Conservation (phyloP, 2,113 vertebrate genomes). For the Rattus norvegicus region DNA sequence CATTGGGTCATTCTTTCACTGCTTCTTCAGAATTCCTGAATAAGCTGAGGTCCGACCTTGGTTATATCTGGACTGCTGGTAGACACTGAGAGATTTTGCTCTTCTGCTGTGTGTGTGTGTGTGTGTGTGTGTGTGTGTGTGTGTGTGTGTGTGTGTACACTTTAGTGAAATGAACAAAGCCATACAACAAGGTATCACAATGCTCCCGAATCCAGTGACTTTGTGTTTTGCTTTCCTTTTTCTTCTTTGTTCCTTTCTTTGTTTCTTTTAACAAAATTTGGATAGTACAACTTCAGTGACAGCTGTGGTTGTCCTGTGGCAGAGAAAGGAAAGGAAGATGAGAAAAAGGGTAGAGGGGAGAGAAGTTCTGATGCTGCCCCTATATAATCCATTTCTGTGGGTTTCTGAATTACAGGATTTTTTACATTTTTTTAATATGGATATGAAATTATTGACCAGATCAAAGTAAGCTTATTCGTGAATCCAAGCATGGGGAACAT, state of each 20-base stretch:
- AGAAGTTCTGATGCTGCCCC: neutral
- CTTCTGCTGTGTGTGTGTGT: neutral
- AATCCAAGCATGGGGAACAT: neutral
- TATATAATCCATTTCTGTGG: neutral
- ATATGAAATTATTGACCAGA: neutral
- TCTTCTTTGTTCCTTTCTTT: neutral
- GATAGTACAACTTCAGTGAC: neutral
- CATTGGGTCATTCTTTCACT: no score
- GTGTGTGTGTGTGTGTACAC: neutral
- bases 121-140: neutral
- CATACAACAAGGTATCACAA: neutral
- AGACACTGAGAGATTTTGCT: neutral
- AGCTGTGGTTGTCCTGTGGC: neutral
- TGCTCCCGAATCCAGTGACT: neutral
- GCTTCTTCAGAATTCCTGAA: no score
- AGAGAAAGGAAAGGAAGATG: neutral
- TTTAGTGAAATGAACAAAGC: neutral
- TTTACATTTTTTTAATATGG: neutral
- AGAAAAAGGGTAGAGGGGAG: neutral
- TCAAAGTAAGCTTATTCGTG: neutral
- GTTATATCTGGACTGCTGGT: neutral
- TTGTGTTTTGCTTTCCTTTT: neutral
- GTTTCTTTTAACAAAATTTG: neutral
- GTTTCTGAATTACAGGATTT: neutral
- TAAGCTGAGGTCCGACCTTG: no score